Percentiles rank a stretch among this genome's conserved stretches.
These are phyloP conservation scores for Thera britannica DNA, from an alignment of 2,888 invertebrate species.

Conservation along the genomic window DNA sequence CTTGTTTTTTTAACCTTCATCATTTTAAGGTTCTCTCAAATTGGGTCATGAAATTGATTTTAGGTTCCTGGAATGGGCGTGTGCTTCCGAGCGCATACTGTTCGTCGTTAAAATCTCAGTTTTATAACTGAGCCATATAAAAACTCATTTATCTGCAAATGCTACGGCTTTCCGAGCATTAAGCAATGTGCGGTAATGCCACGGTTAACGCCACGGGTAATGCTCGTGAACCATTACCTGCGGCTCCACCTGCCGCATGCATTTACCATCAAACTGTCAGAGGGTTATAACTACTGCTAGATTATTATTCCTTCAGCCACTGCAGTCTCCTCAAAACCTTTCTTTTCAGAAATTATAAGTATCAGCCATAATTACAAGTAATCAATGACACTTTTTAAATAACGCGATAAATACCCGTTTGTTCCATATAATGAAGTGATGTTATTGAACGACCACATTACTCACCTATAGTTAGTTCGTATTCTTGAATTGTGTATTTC, in stretches of 20 bases:
- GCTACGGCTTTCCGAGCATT: constrained; percentile 21
- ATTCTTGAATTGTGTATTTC: no score
- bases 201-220: not conserved
- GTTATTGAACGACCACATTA: no score
- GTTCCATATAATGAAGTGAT: no score
- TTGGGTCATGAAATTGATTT: not conserved
- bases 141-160: constrained; percentile 26
- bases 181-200: constrained; percentile 15
- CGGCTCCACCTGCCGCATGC: constrained; percentile 1
- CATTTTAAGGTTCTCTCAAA: not conserved
- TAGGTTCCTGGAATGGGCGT: not conserved
- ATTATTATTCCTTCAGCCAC: no score
- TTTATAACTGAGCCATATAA: constrained; percentile 24
- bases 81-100: constrained; percentile 1
- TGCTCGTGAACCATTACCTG: constrained; percentile 5
- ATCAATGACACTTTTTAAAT: no score
- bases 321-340: no score
- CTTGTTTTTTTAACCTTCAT: not conserved
- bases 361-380: no score
- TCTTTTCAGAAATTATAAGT: no score
- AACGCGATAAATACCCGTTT: no score
- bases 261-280: not conserved
- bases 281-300: not conserved
- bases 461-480: no score
- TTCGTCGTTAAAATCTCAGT: constrained; percentile 15